Percentiles rank a stretch among this genome's conserved stretches.
Conservation (phyloP, 2,113 vertebrate genomes). For the Pogona vitticeps region DNA sequence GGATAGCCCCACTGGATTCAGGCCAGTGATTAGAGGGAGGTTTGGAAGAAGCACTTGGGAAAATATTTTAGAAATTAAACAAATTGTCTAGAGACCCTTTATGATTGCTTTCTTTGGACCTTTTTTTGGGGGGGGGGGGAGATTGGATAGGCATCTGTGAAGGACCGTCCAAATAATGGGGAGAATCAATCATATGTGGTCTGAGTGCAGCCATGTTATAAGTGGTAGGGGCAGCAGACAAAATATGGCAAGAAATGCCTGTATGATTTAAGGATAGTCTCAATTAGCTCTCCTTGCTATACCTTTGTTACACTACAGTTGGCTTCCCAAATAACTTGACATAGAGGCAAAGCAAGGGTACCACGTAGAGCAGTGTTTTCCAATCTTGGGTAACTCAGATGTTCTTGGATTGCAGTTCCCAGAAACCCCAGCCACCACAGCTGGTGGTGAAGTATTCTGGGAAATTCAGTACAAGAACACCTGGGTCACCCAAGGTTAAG, state of each 20-base stretch:
- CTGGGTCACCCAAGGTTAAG: too few species aligned
- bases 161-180: too few species aligned
- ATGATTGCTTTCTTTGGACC: not conserved
- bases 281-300: not conserved
- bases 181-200: not conserved
- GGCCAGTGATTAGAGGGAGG: too few species aligned
- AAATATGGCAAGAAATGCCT: not conserved
- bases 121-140: not conserved
- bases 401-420: too few species aligned
- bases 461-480: too few species aligned
- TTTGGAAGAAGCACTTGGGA: too few species aligned
- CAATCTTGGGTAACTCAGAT: too few species aligned
- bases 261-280: not conserved
- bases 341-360: not conserved
- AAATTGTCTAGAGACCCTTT: not conserved
- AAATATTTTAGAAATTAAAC: not conserved
- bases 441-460: too few species aligned
- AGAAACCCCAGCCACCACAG: too few species aligned
- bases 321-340: not conserved
- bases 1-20: too few species aligned
- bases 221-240: not conserved
- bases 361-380: not conserved
- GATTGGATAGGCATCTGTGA: not conserved
- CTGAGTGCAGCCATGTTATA: not conserved
- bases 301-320: not conserved